phyloP scores from a whole-genome alignment of 2,797 vertebrate genomes.

The Pseudomugil gertrudae region DNA sequence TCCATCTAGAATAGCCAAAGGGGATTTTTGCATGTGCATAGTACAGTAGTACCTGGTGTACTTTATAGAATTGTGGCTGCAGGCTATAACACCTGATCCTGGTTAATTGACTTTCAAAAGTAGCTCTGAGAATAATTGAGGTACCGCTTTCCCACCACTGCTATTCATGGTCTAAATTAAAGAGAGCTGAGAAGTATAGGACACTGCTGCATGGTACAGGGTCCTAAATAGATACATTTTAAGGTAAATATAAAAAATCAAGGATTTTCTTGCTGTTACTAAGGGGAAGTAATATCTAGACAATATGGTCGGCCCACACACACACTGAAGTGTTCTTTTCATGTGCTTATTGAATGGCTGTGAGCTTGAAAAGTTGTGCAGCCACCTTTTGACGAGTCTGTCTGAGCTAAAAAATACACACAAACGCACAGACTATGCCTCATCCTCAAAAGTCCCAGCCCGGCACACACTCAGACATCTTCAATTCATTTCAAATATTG shows the following conservation, averaged over 20 bases:
- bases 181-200: neutral
- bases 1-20: conserved; percentile 51
- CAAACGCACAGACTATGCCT: conserved; percentile 33
- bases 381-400: conserved; percentile 58
- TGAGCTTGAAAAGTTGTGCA: conserved; percentile 61
- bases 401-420: conserved; percentile 58
- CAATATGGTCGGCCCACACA: conserved; percentile 57
- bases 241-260: conserved; percentile 13
- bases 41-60: conserved; percentile 48
- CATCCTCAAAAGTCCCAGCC: conserved; percentile 7
- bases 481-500: conserved; percentile 67
- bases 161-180: conserved; percentile 6
- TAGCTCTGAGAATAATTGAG: conserved; percentile 60
- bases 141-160: conserved; percentile 52
- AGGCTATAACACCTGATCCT: conserved; percentile 55
- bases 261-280: conserved; percentile 21
- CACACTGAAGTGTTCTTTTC: conserved; percentile 50
- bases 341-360: conserved; percentile 51
- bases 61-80: conserved; percentile 56
- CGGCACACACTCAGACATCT: conserved; percentile 39
- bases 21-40: conserved; percentile 56
- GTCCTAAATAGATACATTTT: neutral
- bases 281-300: conserved; percentile 33
- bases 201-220: neutral
- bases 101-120: conserved; percentile 74